Base-by-base conservation (phyloP, 2,888 invertebrate species). In the Drosophila kanekoi region DNA sequence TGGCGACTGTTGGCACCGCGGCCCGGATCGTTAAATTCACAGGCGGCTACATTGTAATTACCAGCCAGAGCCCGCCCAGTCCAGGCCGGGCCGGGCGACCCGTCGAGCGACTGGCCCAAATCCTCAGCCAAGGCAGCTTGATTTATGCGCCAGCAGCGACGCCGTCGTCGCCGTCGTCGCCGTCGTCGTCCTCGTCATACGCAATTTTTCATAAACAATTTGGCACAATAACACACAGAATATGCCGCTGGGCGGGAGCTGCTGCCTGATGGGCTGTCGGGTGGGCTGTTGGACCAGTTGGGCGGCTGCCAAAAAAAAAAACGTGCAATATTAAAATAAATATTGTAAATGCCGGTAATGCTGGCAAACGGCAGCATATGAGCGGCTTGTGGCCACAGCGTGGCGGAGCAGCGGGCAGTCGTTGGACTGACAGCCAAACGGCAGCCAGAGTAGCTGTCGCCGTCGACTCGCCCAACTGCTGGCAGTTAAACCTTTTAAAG, bases 201-300 rank as follows among this genome's bases (percentile, higher is more conserved):
- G 88, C 86, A 89, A 89, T 87, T 89, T 87, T 87, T 87, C 86
- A 87, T 87, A 87, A 89, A 87, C 88, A 87, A 89, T 87, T 87
- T 87, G 89, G 89, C 88, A 82, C 83, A 87, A 80, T 76, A 81
- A 83, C 83, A 85, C 71, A 84, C 77, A 74, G 43, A 64, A 71
- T 71, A 71, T 77, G 52, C 67, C 52, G 40, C 40, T 51, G 53
- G 35, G 35, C 14, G 37, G 10, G 40, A 10, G 40, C 28, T 35
- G 32, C 2, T 16, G 35, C 28, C 54, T n/a, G n/a, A 13, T 16
- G 49, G 48, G 8, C 28, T 40, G 10, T 40, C 16, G 37, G 18
- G 18, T 18, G 52, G 61, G 23, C 23, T 40, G 10, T 40, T 40
- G 37, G 28, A 33, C 37, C 38, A 23, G 44, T 54, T 65, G 71